These are phyloP conservation scores for Pandemis cinnamomeana DNA, from an alignment of 2,888 invertebrate genomes.

Conservation along the genomic window DNA sequence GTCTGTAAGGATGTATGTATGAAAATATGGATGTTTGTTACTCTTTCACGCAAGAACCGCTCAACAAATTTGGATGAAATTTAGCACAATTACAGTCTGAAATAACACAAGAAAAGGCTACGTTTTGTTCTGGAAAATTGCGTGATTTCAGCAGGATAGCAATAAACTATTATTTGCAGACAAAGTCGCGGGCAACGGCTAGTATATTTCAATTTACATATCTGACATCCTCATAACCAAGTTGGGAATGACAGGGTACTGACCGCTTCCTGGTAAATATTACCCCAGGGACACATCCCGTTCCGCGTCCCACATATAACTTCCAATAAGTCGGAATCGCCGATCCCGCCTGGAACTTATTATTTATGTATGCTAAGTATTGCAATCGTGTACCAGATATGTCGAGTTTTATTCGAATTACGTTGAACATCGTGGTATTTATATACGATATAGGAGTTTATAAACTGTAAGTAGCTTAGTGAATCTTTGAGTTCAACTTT, in stretches of 20 bases:
- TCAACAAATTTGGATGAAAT: no score
- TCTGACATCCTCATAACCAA: neutral
- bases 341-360: slow-evolving; percentile 3
- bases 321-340: slow-evolving; percentile 11
- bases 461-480: neutral
- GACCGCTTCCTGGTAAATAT: neutral
- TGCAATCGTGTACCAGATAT: neutral
- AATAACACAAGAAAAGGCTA: no score
- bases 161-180: no score
- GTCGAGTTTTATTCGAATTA: neutral
- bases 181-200: no score
- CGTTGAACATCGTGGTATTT: neutral
- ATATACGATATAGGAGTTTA: neutral
- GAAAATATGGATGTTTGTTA: no score
- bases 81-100: no score
- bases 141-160: no score
- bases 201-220: neutral
- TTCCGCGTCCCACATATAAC: slow-evolving; percentile 8
- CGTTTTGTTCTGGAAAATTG: no score
- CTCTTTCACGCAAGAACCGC: no score
- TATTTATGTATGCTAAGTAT: slow-evolving; percentile 15
- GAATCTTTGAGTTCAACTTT: neutral
- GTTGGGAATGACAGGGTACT: neutral
- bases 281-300: neutral
- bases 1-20: no score